phyloP scores from a whole-genome alignment of 2,797 vertebrate genomes.

The Erpetoichthys calabaricus region DNA sequence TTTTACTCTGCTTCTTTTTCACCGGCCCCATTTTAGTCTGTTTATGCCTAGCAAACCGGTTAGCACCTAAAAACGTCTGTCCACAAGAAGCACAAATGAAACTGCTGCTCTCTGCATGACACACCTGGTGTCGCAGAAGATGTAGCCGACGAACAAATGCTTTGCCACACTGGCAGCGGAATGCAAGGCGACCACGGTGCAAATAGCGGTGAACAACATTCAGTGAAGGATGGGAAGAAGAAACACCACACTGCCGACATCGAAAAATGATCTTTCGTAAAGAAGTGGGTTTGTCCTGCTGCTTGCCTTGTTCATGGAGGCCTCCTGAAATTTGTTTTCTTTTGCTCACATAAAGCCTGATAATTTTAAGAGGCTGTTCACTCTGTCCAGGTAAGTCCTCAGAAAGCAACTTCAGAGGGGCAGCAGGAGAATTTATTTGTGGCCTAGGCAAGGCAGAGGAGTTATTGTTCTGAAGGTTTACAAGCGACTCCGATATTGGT shows the following conservation, averaged over 20 bases:
- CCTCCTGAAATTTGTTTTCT: no score
- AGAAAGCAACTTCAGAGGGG: no score
- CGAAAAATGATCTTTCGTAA: conserved; percentile 31
- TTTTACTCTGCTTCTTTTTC: conserved; percentile 12
- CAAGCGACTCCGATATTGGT: no score
- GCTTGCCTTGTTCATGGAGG: no score
- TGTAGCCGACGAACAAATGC: conserved; percentile 46
- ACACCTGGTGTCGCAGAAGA: conserved; percentile 55
- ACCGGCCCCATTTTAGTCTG: conserved; percentile 10
- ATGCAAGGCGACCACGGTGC: conserved; percentile 35
- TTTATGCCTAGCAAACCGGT: conserved; percentile 40
- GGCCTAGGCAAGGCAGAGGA: no score
- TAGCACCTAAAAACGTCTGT: conserved; percentile 51
- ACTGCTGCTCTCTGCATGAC: conserved; percentile 46
- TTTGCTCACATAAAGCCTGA: conserved; percentile 22
- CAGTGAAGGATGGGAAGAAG: conserved; percentile 41
- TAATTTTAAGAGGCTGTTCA: conserved; percentile 15
- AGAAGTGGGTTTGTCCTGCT: neutral
- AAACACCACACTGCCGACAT: conserved; percentile 54
- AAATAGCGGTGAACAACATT: conserved; percentile 53
- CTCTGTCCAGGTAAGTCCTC: no score
- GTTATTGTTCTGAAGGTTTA: no score
- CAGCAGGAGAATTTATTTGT: no score
- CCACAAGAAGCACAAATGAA: conserved; percentile 59
- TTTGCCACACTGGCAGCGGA: conserved; percentile 51